Base-by-base conservation (phyloP, 2,797 vertebrate genomes). In the Crypturellus tataupa region DNA sequence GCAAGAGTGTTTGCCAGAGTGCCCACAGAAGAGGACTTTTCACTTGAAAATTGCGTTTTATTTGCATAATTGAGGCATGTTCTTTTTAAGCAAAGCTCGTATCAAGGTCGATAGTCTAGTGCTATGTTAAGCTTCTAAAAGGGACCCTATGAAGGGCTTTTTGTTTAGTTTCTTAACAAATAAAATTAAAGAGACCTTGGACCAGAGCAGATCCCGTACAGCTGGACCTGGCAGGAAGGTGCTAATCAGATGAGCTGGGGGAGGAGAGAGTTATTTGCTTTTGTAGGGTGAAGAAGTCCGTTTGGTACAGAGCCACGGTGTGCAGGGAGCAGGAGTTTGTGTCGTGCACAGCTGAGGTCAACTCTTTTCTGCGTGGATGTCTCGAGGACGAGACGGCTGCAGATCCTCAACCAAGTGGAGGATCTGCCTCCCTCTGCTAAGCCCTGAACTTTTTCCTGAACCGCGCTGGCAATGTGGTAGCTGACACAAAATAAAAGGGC, bases 381-480 rank as follows among this genome's bases (percentile, higher is more conserved):
- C 17, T 80, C 3, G 0, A 27, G 53, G 24, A 31, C 29, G 37
- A 70, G 25, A 13, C 1, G 5, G 65, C 25, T 3, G 0, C 0
- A 18, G 77, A 29, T n/a, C n/a, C 19, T 70, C 69, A 35, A 16
- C 14, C n/a, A 23, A 3, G n/a, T 3, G 1, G 33, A 56, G 62
- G 53, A 56, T 42, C 51, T 33, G 51, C 18, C 25, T 29, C 25
- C 33, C 18, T 53, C 24, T 13, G n/a, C 37, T n/a, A 14, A 68
- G 44, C 25, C 42, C 7, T 5, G 42, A 35, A 1, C 0, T 0
- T 76, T 37, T 53, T 85, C 11, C 53, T 69, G n/a, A n/a, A 12
- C 55, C 9, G 12, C 4, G 1, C 53, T 55, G 53, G 53, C 16
- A 55, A 29, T 31, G 18, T 19, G 53, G 29, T 19, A 55, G 53